A percentile compares a stretch with the other conserved stretches of the same genome.
phyloP scores from a whole-genome alignment of 2,113 vertebrate species.

The Actinemys pallida region DNA sequence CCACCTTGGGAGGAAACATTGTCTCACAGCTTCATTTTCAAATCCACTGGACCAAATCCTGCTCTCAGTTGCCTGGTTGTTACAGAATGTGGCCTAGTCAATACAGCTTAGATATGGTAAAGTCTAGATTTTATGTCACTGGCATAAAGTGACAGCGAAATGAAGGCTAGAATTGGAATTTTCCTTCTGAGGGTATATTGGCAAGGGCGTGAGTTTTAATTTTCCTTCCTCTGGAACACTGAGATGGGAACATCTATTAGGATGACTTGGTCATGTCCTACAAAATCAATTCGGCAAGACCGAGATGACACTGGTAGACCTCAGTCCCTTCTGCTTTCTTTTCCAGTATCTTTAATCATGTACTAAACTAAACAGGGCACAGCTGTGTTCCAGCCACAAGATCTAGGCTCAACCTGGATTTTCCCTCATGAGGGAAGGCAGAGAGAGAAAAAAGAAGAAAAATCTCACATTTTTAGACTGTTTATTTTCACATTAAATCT shows the following conservation, averaged over 20 bases:
- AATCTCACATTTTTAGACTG: constrained; percentile 24
- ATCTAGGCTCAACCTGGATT: background rate
- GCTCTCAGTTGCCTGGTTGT: background rate
- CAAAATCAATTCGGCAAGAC: background rate
- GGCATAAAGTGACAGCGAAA: background rate
- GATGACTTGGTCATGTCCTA: background rate
- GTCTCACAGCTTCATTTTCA: background rate
- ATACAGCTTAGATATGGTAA: background rate
- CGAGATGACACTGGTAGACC: background rate
- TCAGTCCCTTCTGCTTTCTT: background rate
- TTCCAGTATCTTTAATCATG: background rate
- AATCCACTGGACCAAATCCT: background rate
- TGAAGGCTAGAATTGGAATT: background rate
- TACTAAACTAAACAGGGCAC: background rate
- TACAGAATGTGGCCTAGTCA: background rate
- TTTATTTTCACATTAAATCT: constrained; percentile 50
- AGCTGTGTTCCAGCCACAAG: background rate
- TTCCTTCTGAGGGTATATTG: background rate
- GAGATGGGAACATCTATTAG: background rate
- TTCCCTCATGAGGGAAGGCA: background rate
- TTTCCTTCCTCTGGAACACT: background rate
- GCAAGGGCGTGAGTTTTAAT: background rate
- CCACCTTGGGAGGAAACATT: background rate
- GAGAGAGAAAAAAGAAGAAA: constrained; percentile 45
- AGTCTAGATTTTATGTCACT: background rate